These are phyloP conservation scores for Drosophila atripex DNA, from an alignment of 2,888 invertebrate genomes.

Conservation along the genomic window DNA sequence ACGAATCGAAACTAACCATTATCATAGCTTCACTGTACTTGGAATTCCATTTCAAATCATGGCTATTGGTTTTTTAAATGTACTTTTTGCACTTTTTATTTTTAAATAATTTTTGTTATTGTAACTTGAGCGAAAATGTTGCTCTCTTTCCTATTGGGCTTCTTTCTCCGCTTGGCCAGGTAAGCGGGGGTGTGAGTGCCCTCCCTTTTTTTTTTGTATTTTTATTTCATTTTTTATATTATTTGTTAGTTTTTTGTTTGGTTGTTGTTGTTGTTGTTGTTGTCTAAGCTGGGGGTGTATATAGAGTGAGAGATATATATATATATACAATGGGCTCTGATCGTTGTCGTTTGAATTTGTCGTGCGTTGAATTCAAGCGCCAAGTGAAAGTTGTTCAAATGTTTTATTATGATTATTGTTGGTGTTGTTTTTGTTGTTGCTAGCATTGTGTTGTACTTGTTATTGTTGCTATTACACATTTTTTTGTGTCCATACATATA, in stretches of 20 bases:
- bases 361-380: constrained; percentile 81
- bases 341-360: constrained; percentile 72
- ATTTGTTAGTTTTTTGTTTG: constrained; percentile 1
- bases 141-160: constrained; percentile 8
- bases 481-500: neutral
- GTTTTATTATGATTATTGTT: constrained; percentile 71
- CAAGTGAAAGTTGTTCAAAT: constrained; percentile 82
- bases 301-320: constrained; percentile 7
- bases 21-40: neutral
- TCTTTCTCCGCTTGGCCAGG: constrained; percentile 13
- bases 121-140: neutral
- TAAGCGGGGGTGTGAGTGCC: constrained; percentile 12
- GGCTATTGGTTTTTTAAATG: neutral
- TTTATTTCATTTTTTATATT: constrained; percentile 5
- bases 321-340: constrained; percentile 30
- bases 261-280: neutral
- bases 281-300: constrained; percentile 7
- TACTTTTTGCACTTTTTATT: neutral
- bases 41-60: constrained; percentile 16
- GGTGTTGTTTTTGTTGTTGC: constrained; percentile 31
- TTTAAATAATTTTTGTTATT: neutral
- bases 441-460: constrained; percentile 8
- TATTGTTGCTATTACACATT: constrained; percentile 31
- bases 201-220: constrained; percentile 1
- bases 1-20: neutral